phyloP scores from a whole-genome alignment of 2,797 vertebrate genomes.

The Catharus ustulatus region DNA sequence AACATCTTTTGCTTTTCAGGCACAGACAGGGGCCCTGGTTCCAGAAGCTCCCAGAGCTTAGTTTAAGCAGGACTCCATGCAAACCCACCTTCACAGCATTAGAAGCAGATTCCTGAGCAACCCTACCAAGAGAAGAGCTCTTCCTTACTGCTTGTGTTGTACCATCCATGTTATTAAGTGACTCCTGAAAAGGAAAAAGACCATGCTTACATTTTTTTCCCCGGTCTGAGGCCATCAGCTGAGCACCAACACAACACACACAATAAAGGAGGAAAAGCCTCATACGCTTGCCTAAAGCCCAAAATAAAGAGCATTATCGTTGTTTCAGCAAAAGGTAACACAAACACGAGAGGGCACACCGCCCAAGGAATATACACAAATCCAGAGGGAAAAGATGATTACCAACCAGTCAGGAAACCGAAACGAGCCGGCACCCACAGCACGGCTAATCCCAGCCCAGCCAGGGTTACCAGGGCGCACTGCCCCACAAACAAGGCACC shows the following conservation, averaged over 20 bases:
- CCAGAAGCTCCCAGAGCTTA: not conserved
- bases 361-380: accelerated
- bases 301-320: accelerated
- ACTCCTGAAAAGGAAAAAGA: not conserved
- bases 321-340: accelerated
- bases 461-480: not conserved
- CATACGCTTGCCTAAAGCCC: accelerated
- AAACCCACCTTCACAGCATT: not conserved
- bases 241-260: not conserved
- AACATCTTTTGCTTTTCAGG: not conserved
- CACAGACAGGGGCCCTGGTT: not conserved
- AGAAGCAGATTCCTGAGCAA: not conserved
- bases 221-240: not conserved
- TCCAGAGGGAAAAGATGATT: accelerated
- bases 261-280: not conserved
- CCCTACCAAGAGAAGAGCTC: not conserved
- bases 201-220: accelerated
- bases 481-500: not conserved
- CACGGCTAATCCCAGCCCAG: not conserved
- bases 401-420: not conserved
- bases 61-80: not conserved
- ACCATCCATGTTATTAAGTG: not conserved
- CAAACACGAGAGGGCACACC: accelerated
- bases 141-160: not conserved
- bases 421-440: not conserved